These are phyloP conservation scores for Narcine bancroftii DNA, from an alignment of 2,113 vertebrate species.

Conservation along the genomic window DNA sequence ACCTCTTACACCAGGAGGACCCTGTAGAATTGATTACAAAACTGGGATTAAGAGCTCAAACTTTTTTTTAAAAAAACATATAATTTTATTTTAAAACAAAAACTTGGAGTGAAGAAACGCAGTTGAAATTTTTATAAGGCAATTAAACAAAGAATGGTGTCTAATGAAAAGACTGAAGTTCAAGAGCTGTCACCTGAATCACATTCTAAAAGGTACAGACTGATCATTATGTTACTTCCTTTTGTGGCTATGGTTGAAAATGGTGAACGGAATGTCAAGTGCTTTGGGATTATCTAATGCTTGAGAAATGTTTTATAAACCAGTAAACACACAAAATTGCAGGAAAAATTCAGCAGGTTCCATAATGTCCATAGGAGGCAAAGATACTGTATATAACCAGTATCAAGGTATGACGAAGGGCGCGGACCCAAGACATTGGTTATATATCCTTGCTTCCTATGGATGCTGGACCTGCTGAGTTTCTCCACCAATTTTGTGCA, in stretches of 20 bases:
- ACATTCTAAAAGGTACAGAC: not conserved
- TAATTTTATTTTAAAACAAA: not conserved
- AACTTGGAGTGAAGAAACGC: not conserved
- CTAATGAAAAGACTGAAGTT: not conserved
- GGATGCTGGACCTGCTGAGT: no score
- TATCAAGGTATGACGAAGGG: no score
- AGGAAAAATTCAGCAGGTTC: no score
- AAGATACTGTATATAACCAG: no score
- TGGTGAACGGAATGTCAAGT: not conserved
- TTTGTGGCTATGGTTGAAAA: not conserved
- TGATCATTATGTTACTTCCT: not conserved
- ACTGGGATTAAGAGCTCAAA: not conserved
- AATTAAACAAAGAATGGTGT: not conserved
- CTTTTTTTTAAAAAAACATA: not conserved
- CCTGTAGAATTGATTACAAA: slow-evolving; percentile 53
- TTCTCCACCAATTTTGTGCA: no score
- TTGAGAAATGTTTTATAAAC: not conserved
- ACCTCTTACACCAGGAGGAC: slow-evolving; percentile 72
- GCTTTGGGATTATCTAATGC: not conserved
- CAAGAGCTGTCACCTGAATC: not conserved
- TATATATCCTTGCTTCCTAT: no score
- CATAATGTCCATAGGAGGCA: no score
- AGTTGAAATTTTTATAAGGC: not conserved
- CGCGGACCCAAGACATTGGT: no score
- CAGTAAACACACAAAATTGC: no score